Base-by-base conservation (phyloP, 2,888 invertebrate species). In the Epicampocera succincta region DNA sequence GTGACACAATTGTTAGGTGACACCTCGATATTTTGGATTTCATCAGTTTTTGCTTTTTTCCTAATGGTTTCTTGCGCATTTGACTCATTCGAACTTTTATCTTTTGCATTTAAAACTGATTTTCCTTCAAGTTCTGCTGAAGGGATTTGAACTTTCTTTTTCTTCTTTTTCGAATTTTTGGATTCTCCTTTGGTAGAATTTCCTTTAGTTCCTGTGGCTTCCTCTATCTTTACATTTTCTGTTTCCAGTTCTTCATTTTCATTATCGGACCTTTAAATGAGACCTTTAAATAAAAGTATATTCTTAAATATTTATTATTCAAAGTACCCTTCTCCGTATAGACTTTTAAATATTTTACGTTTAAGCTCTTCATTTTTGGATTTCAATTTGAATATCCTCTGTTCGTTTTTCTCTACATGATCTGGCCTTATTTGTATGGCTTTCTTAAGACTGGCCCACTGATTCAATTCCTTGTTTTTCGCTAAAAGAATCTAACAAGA, bases 391-490 rank as follows among this genome's bases (percentile, higher is more conserved):
- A 95, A 99, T 0, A 94, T 93, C 79, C 94, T 93, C 12, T 95
- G 93, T 81, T 99, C 98, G 73, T 94, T 94, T 83, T 93, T 92
- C 91, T 99, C 99, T 13, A 95, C 94, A 72, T 95, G 92, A 5
- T 95, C 94, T 0, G 96, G 94, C 38, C 95, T 93, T 86, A 95
- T 93, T 87, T 95, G 95, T n/a, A 95, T 93, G 0, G 97, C 93
- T 91, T 95, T 97, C 91, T 97, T 98, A 4, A 99, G 91, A 0
- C 98, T 97, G 85, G 96, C 97, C 99, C 99, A 99, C 86, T 94
- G 94, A 87, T 99, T 99, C 9, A 99, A 92, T 90, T 99, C 99
- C 85, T 94, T 95, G 90, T 99, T 99, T 87, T 97, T 96, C 0
- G 98, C 97, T 85, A 94, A 91, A 74, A 99, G 92, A 87, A 99